Evolutionary conservation across 2,888 invertebrate species (phyloP).

Genomic region (Isotomurus palustris): DNA sequence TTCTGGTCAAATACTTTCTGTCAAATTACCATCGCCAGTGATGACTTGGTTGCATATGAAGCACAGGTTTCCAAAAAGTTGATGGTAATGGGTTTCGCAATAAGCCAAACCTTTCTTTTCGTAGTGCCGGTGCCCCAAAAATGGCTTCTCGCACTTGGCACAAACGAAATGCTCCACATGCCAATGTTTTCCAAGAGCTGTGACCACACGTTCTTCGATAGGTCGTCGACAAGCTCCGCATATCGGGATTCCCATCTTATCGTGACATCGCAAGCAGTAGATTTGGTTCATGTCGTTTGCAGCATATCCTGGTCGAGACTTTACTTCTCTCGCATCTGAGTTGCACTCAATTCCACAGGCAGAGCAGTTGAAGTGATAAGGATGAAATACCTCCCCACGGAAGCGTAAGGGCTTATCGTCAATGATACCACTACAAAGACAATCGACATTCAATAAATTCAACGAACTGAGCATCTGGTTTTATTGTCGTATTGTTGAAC

Average conservation of each 20-base stretch:
- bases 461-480: not conserved
- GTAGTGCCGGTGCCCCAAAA: slow-evolving; percentile 97
- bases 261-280: slow-evolving; percentile 95
- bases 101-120: slow-evolving; percentile 98
- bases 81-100: slow-evolving; percentile 98
- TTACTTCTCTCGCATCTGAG: slow-evolving; percentile 92
- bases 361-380: slow-evolving; percentile 98
- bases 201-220: slow-evolving; percentile 97
- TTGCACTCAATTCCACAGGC: slow-evolving; percentile 88
- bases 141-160: slow-evolving; percentile 99
- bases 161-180: slow-evolving; percentile 99
- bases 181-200: slow-evolving; percentile 97
- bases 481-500: slow-evolving; percentile 50
- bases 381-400: slow-evolving; percentile 96
- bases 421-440: slow-evolving; percentile 68
- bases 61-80: slow-evolving; percentile 97
- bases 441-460: too few species aligned
- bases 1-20: not conserved
- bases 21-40: slow-evolving; percentile 81
- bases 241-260: slow-evolving; percentile 99
- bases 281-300: slow-evolving; percentile 92
- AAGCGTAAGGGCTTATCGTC: slow-evolving; percentile 86
- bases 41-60: slow-evolving; percentile 99
- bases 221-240: slow-evolving; percentile 98
- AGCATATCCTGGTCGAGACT: slow-evolving; percentile 81